Base-by-base conservation (phyloP, 2,113 vertebrate genomes). In the Cyphomyrus plagiostoma region DNA sequence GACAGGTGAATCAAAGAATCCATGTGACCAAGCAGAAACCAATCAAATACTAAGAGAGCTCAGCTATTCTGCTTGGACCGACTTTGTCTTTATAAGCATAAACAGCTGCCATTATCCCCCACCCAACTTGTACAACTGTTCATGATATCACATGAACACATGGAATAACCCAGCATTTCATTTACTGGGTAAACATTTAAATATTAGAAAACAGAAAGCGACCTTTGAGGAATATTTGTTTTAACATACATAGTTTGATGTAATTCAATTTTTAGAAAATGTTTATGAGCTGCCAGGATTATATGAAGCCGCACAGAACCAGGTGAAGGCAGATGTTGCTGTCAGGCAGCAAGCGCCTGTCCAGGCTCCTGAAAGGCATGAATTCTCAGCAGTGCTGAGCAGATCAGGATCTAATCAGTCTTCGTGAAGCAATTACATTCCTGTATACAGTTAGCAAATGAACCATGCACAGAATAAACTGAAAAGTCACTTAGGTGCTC, bases 351-450 rank as follows among this genome's bases (percentile, higher is more conserved):
- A 39, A 10, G 50, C 17, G 17, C 85, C 13, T 87, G n/a, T 53
- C 11, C 85, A 35, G 85, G 0, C n/a, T 45, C 3, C 39, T 23
- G 21, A 39, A 46, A 48, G 35, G 13, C 66, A 42, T 13, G 35
- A 3, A 19, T 46, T 19, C 35, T 82, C 35, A 39, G 35, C 15
- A 77, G 70, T 46, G 42, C 62, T 66, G 80, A 89, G 48, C 11
- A 89, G 70, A 82, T 89, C 46, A 52, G 46, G 26, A 77, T 80
- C 10, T 35, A 21, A 89, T 89, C 50, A 45, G 21, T 89, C 77
- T 53, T 49, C 42, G 17, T 52, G 10, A 89, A 82, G 49, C 74
- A 84, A 56, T 82, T 89, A 82, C 80, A 89, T 89, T 89, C 17
- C 26, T 89, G 74, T 83, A 42, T 52, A n/a, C 46, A 11, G 49